Conservation (phyloP, 2,797 vertebrate species). For the Brachymystax lenok region DNA sequence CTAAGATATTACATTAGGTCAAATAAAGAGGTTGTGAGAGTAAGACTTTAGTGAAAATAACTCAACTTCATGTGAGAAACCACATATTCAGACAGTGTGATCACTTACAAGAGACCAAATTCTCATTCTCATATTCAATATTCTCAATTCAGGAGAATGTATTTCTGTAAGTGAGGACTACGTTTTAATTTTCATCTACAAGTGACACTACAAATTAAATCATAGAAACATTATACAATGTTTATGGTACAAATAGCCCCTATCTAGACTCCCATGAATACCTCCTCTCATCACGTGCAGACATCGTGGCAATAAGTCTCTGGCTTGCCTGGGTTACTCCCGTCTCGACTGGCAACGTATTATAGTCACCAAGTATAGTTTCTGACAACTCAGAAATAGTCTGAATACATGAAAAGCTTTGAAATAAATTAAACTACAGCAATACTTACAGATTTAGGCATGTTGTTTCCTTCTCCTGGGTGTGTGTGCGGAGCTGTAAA, state of each 20-base stretch:
- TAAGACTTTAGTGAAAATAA: background rate
- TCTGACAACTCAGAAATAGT: background rate
- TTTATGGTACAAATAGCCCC: background rate
- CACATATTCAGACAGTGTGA: background rate
- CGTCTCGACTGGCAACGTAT: background rate
- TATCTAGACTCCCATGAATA: too few relatives aligned
- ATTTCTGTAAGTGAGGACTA: too few relatives aligned
- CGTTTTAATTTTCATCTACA: too few relatives aligned
- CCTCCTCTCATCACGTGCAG: background rate
- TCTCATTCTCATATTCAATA: background rate
- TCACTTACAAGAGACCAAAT: background rate
- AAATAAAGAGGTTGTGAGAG: background rate
- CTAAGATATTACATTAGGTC: background rate
- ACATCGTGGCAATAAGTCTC: slow-evolving; percentile 6
- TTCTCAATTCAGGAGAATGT: background rate
- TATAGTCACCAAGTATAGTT: background rate
- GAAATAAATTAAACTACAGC: background rate
- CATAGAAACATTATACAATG: background rate
- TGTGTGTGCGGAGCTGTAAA: slow-evolving; percentile 35
- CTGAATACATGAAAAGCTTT: background rate
- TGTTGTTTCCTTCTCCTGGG: slow-evolving; percentile 58
- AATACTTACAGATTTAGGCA: slow-evolving; percentile 79
- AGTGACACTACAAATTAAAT: background rate
- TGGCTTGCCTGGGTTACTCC: background rate
- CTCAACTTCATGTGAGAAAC: background rate